Base-by-base conservation (phyloP, 2,888 invertebrate genomes). In the Zaprionus lineosus region DNA sequence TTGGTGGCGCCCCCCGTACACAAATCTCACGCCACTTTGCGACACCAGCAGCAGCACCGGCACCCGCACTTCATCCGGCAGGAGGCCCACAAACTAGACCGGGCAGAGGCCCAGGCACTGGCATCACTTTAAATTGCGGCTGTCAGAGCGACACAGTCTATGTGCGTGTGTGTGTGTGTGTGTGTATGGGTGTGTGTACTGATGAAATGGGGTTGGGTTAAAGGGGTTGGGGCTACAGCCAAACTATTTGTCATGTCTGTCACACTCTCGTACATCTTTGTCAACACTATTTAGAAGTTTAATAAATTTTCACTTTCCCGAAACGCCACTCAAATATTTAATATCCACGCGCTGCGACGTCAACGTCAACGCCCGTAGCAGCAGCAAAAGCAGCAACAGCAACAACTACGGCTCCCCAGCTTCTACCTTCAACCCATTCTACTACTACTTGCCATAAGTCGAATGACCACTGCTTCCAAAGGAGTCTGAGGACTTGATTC, bases 201-300 rank as follows among this genome's bases (percentile, higher is more conserved):
- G 28, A 29, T 12, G 34, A 8, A 21, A 53, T 19, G 40, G 24
- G 26, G 29, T 16, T 29, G 36, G 9, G 48, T 24, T 26, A 16
- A 37, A 6, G 16, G 55, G 21, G 40, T 16, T 28, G 44, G 40
- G 39, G 29, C 56, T 21, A 28, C 26, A 29, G 39, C 50, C 26
- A 44, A 84, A 79, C 81, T 84, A 84, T 79, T 79, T 79, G 79
- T 79, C 81, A 84, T 69, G 81, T 81, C 84, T 79, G 77, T 84
- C 84, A 76, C 74, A 74, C 60, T 67, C 70, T 76, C 76, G 82
- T 86, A 84, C 84, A 85, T 87, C 87, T 82, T 84, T 87, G 87
- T 87, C 88, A 87, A 84, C 86, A 84, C 76, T 74, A 85, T 77
- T 74, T 76, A 74, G 63, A 79, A 84, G 71, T 74, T 85, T 76